Evolutionary conservation across 2,113 vertebrate genomes (phyloP).

Genomic region (Cavia porcellus): DNA sequence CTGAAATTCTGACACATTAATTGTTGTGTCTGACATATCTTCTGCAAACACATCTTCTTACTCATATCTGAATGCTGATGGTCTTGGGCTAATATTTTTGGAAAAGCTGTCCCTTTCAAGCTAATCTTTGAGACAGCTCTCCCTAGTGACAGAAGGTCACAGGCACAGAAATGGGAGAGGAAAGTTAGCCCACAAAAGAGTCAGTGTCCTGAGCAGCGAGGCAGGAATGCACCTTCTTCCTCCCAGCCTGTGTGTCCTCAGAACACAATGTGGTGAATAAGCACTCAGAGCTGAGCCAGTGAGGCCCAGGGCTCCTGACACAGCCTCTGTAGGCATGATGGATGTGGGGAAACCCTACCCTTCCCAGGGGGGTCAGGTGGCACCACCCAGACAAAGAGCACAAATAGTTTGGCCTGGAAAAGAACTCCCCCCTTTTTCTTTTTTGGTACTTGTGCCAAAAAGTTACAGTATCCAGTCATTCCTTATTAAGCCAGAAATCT

Average conservation of each 20-base stretch:
- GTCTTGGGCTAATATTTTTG: conserved; percentile 75
- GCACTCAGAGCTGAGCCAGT: conserved; percentile 93
- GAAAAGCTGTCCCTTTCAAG: conserved; percentile 91
- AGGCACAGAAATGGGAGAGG: conserved; percentile 78
- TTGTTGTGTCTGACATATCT: conserved; percentile 79
- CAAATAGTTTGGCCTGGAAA: conserved; percentile 86
- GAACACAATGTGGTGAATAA: conserved; percentile 93
- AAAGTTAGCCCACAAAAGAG: conserved; percentile 90
- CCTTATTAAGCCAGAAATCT: conserved; percentile 81
- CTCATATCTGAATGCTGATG: conserved; percentile 75
- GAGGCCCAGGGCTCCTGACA: conserved; percentile 90
- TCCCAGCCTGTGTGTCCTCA: conserved; percentile 87
- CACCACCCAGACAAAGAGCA: conserved; percentile 86
- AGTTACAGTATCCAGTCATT: conserved; percentile 84
- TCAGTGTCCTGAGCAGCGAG: conserved; percentile 92
- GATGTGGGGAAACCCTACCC: conserved; percentile 94
- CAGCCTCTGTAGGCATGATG: conserved; percentile 92
- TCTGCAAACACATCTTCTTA: conserved; percentile 77
- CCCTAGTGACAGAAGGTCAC: conserved; percentile 85
- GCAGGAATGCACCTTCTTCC: conserved; percentile 95
- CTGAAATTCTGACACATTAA: conserved; percentile 75
- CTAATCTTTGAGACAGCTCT: conserved; percentile 90
- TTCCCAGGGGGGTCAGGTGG: conserved; percentile 89
- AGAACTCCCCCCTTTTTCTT: conserved; percentile 48
- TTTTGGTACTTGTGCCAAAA: conserved; percentile 77